phyloP scores from a whole-genome alignment of 2,113 vertebrate species.

The Prolemur simus region DNA sequence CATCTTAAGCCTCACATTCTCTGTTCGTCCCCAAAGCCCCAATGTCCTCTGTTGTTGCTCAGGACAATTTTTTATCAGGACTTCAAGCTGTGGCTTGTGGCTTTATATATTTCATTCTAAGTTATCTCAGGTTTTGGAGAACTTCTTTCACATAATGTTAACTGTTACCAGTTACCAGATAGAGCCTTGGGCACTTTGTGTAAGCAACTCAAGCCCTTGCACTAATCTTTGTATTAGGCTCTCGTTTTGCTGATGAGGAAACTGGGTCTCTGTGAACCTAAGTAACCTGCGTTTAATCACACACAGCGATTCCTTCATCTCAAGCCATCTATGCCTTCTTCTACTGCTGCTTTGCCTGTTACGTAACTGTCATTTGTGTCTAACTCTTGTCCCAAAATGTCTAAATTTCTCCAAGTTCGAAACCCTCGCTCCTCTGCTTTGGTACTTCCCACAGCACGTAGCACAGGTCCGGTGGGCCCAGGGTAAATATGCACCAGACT shows the following conservation, averaged over 20 bases:
- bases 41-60: background rate
- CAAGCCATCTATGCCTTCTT: no score
- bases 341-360: background rate
- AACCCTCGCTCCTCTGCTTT: background rate
- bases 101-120: background rate
- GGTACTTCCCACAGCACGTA: background rate
- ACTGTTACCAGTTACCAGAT: background rate
- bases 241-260: background rate
- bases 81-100: background rate
- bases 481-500: background rate
- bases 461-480: background rate
- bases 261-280: no score
- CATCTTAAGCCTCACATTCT: background rate
- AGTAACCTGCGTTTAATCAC: background rate
- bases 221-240: no score
- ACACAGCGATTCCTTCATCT: background rate
- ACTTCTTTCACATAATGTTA: fast-evolving
- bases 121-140: no score
- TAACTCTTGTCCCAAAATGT: background rate
- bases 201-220: background rate
- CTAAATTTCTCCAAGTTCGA: background rate
- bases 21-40: background rate
- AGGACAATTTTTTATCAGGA: background rate
- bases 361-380: background rate
- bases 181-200: background rate